These are phyloP conservation scores for Druceiella hillmani DNA, from an alignment of 2,888 invertebrate species.

Conservation along the genomic window DNA sequence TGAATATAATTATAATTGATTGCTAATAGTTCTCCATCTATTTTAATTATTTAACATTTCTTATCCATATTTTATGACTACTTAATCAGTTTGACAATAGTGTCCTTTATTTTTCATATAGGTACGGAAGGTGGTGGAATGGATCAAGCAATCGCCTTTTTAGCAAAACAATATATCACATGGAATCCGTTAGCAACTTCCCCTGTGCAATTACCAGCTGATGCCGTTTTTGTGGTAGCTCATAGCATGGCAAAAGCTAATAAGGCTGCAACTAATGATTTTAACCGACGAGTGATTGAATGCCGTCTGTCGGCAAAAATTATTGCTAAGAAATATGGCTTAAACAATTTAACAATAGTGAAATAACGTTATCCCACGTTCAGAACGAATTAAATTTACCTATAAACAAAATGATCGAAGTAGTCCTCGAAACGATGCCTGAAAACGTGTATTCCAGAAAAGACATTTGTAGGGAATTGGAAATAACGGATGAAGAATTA, in stretches of 20 bases:
- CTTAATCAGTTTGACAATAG: too few relatives aligned
- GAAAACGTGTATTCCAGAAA: constrained; percentile 61
- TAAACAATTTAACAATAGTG: constrained; percentile 57
- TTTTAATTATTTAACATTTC: too few relatives aligned
- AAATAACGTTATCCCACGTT: constrained; percentile 67
- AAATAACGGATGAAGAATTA: constrained; percentile 56
- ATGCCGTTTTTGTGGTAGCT: constrained; percentile 87
- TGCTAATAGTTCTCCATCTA: too few relatives aligned
- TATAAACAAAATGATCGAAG: constrained; percentile 63
- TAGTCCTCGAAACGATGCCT: constrained; percentile 59
- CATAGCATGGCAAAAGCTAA: constrained; percentile 86
- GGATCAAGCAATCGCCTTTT: constrained; percentile 98
- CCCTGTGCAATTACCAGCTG: constrained; percentile 74
- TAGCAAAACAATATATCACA: constrained; percentile 87
- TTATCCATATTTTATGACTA: too few relatives aligned
- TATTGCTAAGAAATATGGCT: constrained; percentile 30
- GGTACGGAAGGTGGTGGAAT: constrained; percentile 99
- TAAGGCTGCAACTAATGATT: constrained; percentile 91
- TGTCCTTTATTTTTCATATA: too few relatives aligned
- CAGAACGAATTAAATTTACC: constrained; percentile 60
- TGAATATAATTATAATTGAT: too few relatives aligned
- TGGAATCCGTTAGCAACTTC: constrained; percentile 81
- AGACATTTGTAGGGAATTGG: constrained; percentile 60
- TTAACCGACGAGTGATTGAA: constrained; percentile 90
- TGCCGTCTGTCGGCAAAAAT: constrained; percentile 89